phyloP scores from a whole-genome alignment of 2,888 invertebrate species.

The Cybosia mesomella region DNA sequence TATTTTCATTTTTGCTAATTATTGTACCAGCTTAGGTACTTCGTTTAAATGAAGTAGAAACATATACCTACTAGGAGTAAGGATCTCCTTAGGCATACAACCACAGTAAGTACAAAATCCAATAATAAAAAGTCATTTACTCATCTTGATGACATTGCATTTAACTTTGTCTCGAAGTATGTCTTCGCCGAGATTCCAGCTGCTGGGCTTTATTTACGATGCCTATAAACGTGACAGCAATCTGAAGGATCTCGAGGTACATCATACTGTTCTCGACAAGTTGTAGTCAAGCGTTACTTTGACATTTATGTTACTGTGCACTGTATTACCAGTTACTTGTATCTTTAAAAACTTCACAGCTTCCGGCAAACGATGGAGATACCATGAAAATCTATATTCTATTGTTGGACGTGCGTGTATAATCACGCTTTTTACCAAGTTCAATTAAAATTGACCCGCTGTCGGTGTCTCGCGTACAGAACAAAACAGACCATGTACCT shows the following conservation, averaged over 20 bases:
- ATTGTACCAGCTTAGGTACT: too few species aligned
- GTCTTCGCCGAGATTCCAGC: conserved; percentile 27
- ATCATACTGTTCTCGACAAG: not conserved
- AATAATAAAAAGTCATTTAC: not conserved
- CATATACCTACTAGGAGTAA: too few species aligned
- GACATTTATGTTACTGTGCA: not conserved
- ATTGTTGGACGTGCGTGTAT: conserved; percentile 80
- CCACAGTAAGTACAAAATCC: not conserved
- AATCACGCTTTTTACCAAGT: conserved; percentile 78
- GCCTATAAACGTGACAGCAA: conserved; percentile 25
- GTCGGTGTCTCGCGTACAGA: conserved; percentile 56
- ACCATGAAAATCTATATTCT: conserved; percentile 60
- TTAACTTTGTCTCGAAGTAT: not conserved
- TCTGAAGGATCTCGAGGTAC: conserved; percentile 40
- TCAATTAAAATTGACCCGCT: conserved; percentile 85
- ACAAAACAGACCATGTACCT: conserved; percentile 59
- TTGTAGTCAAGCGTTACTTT: not conserved
- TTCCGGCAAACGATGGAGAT: conserved; percentile 37
- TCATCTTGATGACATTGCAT: not conserved
- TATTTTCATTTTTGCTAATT: too few species aligned
- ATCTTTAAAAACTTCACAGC: conserved; percentile 3
- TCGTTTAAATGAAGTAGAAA: too few species aligned
- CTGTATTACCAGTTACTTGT: not conserved
- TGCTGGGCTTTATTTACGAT: conserved; percentile 36
- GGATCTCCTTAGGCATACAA: too few species aligned